phyloP scores from a whole-genome alignment of 1,140 invertebrate species.

The Mactra quadrangularis region DNA sequence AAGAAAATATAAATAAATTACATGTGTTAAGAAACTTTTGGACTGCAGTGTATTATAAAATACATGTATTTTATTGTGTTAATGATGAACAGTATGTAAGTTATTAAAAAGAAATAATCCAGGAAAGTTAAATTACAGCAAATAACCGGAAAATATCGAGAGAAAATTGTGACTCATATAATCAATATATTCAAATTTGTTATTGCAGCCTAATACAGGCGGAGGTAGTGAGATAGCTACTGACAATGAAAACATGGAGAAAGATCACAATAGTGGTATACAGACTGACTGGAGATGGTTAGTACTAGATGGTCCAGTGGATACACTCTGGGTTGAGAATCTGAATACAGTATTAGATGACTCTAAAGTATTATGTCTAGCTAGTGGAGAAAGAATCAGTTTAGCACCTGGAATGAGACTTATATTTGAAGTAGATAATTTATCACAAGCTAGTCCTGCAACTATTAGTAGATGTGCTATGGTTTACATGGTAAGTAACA shows the following conservation, averaged over 20 bases:
- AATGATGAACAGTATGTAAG: too few relatives aligned
- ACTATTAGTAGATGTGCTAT: slow-evolving; percentile 84
- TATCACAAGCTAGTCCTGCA: slow-evolving; percentile 82
- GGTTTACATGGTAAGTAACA: slow-evolving; percentile 83
- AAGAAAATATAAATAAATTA: too few relatives aligned
- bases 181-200: too few relatives aligned
- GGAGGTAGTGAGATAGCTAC: slow-evolving; percentile 31
- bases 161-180: too few relatives aligned
- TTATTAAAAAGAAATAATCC: too few relatives aligned
- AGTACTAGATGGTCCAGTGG: slow-evolving; percentile 83
- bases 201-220: slow-evolving; percentile 53
- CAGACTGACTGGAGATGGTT: slow-evolving; percentile 81
- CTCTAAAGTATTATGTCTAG: slow-evolving; percentile 82
- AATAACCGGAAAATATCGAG: too few relatives aligned
- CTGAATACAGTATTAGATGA: slow-evolving; percentile 84
- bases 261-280: slow-evolving; percentile 44
- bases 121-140: too few relatives aligned
- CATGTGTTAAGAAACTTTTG: too few relatives aligned
- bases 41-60: too few relatives aligned
- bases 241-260: slow-evolving; percentile 40
- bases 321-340: slow-evolving; percentile 83
- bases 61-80: too few relatives aligned
- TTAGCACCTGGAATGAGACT: slow-evolving; percentile 80
- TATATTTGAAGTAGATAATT: slow-evolving; percentile 83
- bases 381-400: slow-evolving; percentile 83